These are phyloP conservation scores for Tachina fera DNA, from an alignment of 2,888 invertebrate species.

Conservation along the genomic window DNA sequence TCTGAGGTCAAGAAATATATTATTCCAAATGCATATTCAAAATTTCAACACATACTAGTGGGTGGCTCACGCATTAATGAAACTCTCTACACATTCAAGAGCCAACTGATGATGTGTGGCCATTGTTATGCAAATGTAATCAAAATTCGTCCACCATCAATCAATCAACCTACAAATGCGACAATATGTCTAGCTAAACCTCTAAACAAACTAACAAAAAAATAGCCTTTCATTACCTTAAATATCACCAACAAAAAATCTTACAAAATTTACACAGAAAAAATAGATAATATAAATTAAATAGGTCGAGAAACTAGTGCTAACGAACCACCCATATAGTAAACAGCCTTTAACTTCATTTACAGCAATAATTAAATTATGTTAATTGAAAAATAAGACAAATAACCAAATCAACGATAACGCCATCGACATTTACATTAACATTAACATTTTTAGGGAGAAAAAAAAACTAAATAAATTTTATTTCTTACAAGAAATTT, in stretches of 20 bases:
- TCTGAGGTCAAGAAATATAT: background rate
- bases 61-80: constrained; percentile 2
- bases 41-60: background rate
- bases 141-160: constrained; percentile 11
- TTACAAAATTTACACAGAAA: constrained; percentile 34
- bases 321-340: constrained; percentile 50
- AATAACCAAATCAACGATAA: background rate
- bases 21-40: background rate
- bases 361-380: constrained; percentile 61
- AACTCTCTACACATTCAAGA: background rate
- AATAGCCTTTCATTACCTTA: background rate
- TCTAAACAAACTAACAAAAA: background rate
- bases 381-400: constrained; percentile 51
- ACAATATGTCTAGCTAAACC: constrained; percentile 40
- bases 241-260: background rate
- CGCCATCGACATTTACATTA: background rate
- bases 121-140: constrained; percentile 4
- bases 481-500: constrained; percentile 44
- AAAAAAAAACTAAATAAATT: background rate
- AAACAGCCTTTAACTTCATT: constrained; percentile 43
- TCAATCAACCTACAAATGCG: constrained; percentile 12
- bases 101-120: background rate
- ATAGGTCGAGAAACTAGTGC: background rate
- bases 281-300: constrained; percentile 12
- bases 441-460: background rate